phyloP scores from a whole-genome alignment of 2,797 vertebrate species.

The Poliocrania exsul region DNA sequence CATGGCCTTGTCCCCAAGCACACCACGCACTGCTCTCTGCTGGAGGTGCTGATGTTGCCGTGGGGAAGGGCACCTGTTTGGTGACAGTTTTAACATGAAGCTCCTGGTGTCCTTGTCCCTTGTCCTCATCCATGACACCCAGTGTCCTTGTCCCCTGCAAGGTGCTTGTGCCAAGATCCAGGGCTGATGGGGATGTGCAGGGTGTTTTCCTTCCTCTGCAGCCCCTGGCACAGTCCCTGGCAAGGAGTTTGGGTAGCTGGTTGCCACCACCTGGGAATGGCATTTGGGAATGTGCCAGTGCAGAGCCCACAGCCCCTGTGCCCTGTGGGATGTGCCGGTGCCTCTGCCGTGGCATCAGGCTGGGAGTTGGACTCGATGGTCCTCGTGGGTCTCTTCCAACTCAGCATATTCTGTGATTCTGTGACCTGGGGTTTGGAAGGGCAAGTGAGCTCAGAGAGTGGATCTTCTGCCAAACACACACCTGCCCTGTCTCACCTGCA shows the following conservation, averaged over 20 bases:
- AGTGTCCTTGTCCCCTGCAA: not conserved
- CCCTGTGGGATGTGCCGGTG: not conserved
- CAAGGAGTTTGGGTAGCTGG: not conserved
- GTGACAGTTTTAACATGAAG: rapidly evolving
- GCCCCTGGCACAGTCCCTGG: not conserved
- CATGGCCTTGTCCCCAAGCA: rapidly evolving
- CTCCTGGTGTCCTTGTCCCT: not conserved
- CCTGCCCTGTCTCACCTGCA: not conserved
- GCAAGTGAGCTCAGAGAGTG: rapidly evolving
- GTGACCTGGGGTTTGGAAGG: not conserved
- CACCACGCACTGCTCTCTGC: not conserved
- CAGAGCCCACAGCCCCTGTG: not conserved
- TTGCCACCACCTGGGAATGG: not conserved
- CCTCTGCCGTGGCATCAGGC: not conserved
- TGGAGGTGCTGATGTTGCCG: not conserved
- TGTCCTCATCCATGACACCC: not conserved
- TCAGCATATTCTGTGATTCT: not conserved
- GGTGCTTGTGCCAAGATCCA: not conserved
- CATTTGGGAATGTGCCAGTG: rapidly evolving
- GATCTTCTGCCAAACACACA: not conserved
- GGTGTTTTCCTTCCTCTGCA: not conserved
- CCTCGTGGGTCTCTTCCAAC: not conserved
- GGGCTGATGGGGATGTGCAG: rapidly evolving
- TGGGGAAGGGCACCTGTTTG: not conserved
- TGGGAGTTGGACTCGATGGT: not conserved